Evolutionary conservation across 1,140 invertebrate species (phyloP), one percentile per base, ranked within the genome.

Genomic region (Heterodera carotae): DNA sequence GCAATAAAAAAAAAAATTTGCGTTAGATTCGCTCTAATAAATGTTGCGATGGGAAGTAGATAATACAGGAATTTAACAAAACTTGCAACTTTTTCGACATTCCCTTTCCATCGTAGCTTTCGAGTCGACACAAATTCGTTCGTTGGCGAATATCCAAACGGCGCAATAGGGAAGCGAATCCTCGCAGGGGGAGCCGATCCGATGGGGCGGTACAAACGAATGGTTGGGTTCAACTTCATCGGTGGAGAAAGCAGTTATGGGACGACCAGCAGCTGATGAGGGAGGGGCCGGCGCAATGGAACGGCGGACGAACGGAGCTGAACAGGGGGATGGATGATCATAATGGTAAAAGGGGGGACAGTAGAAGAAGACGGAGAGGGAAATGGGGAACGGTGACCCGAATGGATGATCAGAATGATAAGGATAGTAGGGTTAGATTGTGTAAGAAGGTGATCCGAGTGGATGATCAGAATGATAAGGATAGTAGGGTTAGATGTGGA

Each of bases 61-160:
- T 18, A 53, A 53, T 53, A 18, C 22, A 0, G 18, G 4, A 69
- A 69, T 31, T 70, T n/a, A 70, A 70, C 69, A 70, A 70, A 70
- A 70, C 18, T n/a, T 22, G n/a, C 69, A 70, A 8, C 43, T 31
- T 33, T 70, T 70, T 48, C 69, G 48, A 33, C 69, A 70, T 70
- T 70, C 69, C 2, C 69, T 70, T 59, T 56, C 59, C 69, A 70
- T 70, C 59, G 69, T 36, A n/a, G 69, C 59, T 25, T 70, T 70
- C 8, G 69, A 70, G n/a, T 70, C 69, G 2, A 22, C 59, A 48
- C 69, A 70, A 48, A 70, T 70, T 7, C 59, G 69, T 25, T 29
- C 15, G 59, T 70, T 70, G 48, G 69, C 3, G 27, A 29, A 29
- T 22, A 70, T 33, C 69, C 69, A 70, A 18, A 43, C 48, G 48